Evolutionary conservation across 2,797 vertebrate genomes (phyloP).

Genomic region (Ispidina lecontei): DNA sequence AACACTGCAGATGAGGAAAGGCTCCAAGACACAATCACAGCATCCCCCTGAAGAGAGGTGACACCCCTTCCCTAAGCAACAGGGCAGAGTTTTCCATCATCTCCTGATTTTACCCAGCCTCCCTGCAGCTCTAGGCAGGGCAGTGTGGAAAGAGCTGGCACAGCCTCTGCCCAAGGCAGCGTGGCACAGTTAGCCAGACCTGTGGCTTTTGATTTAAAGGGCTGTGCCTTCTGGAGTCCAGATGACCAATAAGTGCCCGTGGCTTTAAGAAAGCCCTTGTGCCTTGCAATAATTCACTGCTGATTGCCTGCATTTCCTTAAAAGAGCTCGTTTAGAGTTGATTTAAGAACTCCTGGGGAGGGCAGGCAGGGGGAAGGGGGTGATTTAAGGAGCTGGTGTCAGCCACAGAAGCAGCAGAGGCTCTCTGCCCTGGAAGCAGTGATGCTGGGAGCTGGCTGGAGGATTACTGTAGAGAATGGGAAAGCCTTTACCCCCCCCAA

Average conservation of each 20-base stretch:
- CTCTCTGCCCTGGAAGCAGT: neutral
- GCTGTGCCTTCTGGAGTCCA: conserved; percentile 25
- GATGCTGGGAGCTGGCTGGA: neutral
- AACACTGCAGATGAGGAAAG: neutral
- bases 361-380: neutral
- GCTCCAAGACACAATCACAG: neutral
- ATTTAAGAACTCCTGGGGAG: conserved; percentile 56
- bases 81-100: neutral
- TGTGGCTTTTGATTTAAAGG: conserved; percentile 1
- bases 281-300: conserved; percentile 44
- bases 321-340: conserved; percentile 56
- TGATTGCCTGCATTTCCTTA: conserved; percentile 65
- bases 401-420: neutral
- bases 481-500: neutral
- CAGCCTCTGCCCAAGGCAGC: neutral
- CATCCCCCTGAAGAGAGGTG: neutral
- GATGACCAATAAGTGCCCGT: conserved; percentile 41
- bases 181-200: rapidly evolving
- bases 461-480: neutral
- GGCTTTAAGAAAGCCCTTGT: conserved; percentile 40
- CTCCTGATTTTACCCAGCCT: neutral
- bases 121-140: neutral
- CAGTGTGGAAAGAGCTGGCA: rapidly evolving
- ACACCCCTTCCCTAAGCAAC: neutral
- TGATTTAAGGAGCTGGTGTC: neutral